Evolutionary conservation across 2,888 invertebrate species (phyloP).

Genomic region (Agonopterix subpropinquella): DNA sequence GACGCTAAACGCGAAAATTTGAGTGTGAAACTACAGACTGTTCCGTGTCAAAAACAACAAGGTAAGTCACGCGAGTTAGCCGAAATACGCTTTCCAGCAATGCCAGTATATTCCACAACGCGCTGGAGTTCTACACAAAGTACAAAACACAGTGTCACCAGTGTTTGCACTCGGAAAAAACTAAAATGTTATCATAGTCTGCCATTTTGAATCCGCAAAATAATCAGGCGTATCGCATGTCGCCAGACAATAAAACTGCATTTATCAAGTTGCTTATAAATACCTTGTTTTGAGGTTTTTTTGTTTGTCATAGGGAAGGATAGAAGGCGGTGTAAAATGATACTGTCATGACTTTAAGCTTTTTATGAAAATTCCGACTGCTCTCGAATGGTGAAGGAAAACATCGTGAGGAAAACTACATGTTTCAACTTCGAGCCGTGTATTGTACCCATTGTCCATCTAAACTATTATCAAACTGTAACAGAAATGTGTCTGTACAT

Average conservation of each 20-base stretch:
- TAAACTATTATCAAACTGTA: no score
- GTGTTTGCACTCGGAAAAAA: slow-evolving; percentile 14
- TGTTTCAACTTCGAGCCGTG: no score
- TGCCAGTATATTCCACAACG: slow-evolving; percentile 6
- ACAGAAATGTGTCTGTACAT: no score
- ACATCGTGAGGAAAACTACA: no score
- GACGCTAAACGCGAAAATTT: slow-evolving; percentile 58
- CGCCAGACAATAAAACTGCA: slow-evolving; percentile 58
- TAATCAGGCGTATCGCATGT: slow-evolving; percentile 56
- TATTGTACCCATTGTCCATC: no score
- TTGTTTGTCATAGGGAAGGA: background rate
- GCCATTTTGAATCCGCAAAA: slow-evolving; percentile 45
- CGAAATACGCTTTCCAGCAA: slow-evolving; percentile 23
- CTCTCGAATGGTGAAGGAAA: no score
- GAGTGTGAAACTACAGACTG: slow-evolving; percentile 62
- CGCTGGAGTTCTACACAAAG: no score
- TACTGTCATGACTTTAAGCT: no score
- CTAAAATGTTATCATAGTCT: slow-evolving; percentile 36
- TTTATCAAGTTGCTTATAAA: slow-evolving; percentile 30
- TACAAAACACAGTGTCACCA: slow-evolving; percentile 12
- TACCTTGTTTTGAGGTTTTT: slow-evolving; percentile 17
- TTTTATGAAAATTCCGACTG: no score
- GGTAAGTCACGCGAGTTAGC: slow-evolving; percentile 46
- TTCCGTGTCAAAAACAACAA: slow-evolving; percentile 55
- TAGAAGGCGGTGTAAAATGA: no score